Evolutionary conservation across 2,888 invertebrate genomes (phyloP), one percentile per base, ranked within the genome.

Genomic region (Pseudococcus jackbeardsleyi): DNA sequence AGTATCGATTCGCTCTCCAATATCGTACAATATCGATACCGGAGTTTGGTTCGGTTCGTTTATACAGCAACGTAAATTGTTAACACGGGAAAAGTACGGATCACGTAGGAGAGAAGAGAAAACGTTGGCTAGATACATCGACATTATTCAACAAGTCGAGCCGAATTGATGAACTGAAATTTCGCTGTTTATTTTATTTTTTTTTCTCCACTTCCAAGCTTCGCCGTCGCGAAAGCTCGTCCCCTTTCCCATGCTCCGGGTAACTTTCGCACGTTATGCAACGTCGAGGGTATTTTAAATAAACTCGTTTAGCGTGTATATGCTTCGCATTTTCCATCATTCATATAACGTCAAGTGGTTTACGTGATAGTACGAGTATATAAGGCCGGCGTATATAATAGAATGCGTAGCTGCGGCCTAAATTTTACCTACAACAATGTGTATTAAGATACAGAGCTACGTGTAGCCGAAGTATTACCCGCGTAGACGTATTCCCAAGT

Each of bases 81-180:
- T 59, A 59, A 59, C 59, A 59, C 19, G 59, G 59, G 59, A 59
- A 59, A 59, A 59, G 8, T 59, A 19, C 19, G 59, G 19, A 6
- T 3, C 22, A 59, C 17, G 26, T 33, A 33, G 26, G 26, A 33
- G 26, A 33, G 26, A 6, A 33, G 26, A 6, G 68, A 72, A 72
- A 72, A 72, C 11, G 26, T 33, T 72, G 26, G 26, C 26, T 33
- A 33, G 26, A 59, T 12, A 72, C 68, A 33, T 1, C 26, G 33
- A 26, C 33, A n/a, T 72, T 72, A 72, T 72, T 72, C 68, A 72
- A 72, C 68, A 72, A 72, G 68, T 72, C 68, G 68, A 72, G n/a
- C 11, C 68, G 68, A 72, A 72, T 72, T 72, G 68, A 72, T 33
- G 68, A 72, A 72, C 68, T 33, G 68, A 33, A 72, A 33, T 72